phyloP scores from a whole-genome alignment of 2,888 invertebrate species.

The Brachypalpus laphriformis region DNA sequence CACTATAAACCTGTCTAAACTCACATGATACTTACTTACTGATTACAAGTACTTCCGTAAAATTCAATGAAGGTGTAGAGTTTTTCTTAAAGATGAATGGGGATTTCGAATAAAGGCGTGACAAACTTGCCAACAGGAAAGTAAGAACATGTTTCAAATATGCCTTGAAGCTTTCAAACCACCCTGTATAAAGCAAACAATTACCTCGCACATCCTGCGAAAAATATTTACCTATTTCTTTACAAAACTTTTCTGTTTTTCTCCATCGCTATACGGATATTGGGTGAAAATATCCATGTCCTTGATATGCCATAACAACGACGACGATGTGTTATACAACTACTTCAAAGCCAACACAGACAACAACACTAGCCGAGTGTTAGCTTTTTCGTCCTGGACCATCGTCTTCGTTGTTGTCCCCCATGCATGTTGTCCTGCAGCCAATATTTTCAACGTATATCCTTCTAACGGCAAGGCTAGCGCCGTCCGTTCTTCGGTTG shows the following conservation, averaged over 20 bases:
- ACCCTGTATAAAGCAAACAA: not conserved
- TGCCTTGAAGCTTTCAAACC: not conserved
- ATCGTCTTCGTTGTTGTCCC: not conserved
- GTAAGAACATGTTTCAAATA: no score
- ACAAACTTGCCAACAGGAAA: no score
- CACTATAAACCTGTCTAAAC: no score
- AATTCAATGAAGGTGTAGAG: no score
- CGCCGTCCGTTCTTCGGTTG: conserved; percentile 7
- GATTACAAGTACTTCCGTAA: no score
- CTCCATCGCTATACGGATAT: not conserved
- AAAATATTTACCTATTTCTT: not conserved
- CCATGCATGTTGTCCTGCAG: not conserved
- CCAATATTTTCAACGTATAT: conserved; percentile 21
- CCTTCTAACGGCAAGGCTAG: conserved; percentile 11
- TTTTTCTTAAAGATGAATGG: no score
- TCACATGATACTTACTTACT: no score
- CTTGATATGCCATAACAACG: not conserved
- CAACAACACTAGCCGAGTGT: conserved; percentile 4
- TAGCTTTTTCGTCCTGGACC: conserved; percentile 9
- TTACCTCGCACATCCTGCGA: not conserved
- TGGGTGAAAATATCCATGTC: not conserved
- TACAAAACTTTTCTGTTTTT: not conserved
- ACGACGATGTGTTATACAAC: conserved; percentile 10
- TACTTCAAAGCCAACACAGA: not conserved
- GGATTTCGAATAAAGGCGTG: no score